A percentile compares a stretch with the other conserved stretches of the same genome.
phyloP scores from a whole-genome alignment of 2,888 invertebrate genomes.

The Netelia inedita region DNA sequence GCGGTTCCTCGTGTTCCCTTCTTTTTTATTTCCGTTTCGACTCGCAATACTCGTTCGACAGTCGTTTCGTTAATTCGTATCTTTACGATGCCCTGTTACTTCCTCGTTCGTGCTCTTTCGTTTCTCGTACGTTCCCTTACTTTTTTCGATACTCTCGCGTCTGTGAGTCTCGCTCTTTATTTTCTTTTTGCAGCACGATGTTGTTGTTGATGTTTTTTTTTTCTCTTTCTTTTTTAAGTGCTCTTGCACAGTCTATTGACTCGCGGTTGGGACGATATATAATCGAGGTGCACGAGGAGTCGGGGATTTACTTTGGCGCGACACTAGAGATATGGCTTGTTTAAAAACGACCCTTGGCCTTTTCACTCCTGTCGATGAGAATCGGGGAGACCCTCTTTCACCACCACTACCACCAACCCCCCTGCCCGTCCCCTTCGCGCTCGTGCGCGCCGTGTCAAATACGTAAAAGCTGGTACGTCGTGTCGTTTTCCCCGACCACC shows the following conservation, averaged over 20 bases:
- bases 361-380: slow-evolving; percentile 30
- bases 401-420: background rate
- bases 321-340: slow-evolving; percentile 22
- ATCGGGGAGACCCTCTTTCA: background rate
- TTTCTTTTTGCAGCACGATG: too few relatives aligned
- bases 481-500: background rate
- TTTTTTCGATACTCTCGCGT: too few relatives aligned
- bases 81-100: background rate
- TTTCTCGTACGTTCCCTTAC: background rate
- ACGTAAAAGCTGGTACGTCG: slow-evolving; percentile 31
- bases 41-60: slow-evolving; percentile 1
- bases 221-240: slow-evolving; percentile 7
- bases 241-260: slow-evolving; percentile 25
- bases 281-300: slow-evolving; percentile 39
- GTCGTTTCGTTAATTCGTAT: background rate
- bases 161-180: too few relatives aligned
- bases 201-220: background rate
- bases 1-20: slow-evolving; percentile 12
- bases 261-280: slow-evolving; percentile 36
- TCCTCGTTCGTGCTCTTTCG: background rate
- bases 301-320: slow-evolving; percentile 38
- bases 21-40: slow-evolving; percentile 34
- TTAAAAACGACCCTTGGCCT: slow-evolving; percentile 55
- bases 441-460: slow-evolving; percentile 19
- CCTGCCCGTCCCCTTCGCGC: background rate